phyloP scores from a whole-genome alignment of 2,888 invertebrate species.

The Lycocerus yunnanus region DNA sequence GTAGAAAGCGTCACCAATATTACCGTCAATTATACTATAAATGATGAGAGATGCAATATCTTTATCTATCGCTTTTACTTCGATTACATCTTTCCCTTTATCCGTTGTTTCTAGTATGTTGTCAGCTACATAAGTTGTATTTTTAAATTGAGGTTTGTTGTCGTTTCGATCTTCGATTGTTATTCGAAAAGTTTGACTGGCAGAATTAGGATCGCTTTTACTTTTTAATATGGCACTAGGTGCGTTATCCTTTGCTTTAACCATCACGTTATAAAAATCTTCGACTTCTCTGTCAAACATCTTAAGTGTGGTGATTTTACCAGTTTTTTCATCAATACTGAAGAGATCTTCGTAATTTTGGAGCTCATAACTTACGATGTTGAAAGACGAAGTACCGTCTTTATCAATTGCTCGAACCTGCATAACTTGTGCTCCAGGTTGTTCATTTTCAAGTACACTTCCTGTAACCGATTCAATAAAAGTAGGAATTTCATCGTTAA shows the following conservation, averaged over 20 bases:
- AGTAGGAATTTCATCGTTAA: conserved; percentile 88
- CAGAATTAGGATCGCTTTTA: conserved; percentile 72
- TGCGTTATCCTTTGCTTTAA: conserved; percentile 88
- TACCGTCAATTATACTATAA: conserved; percentile 88
- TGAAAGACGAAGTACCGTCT: conserved; percentile 83
- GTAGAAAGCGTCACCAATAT: conserved; percentile 82
- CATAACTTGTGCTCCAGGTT: conserved; percentile 82
- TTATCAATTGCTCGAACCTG: conserved; percentile 82
- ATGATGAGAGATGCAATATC: conserved; percentile 87
- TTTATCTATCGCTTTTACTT: conserved; percentile 85
- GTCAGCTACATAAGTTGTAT: conserved; percentile 72
- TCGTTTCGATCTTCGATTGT: conserved; percentile 96
- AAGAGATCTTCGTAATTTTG: conserved; percentile 75
- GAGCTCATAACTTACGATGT: conserved; percentile 80
- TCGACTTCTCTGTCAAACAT: conserved; percentile 86
- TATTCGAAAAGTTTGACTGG: conserved; percentile 83
- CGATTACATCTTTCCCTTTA: conserved; percentile 79
- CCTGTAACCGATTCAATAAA: conserved; percentile 83
- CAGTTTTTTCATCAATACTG: conserved; percentile 81
- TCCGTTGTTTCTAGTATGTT: conserved; percentile 84
- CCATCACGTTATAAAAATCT: conserved; percentile 86
- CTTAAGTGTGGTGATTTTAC: conserved; percentile 81
- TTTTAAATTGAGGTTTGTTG: conserved; percentile 88
- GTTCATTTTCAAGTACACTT: conserved; percentile 84
- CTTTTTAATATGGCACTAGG: conserved; percentile 72